Evolutionary conservation across 1,140 invertebrate genomes (phyloP), one percentile per base, ranked within the genome.

Genomic region (Elysia chlorotica): DNA sequence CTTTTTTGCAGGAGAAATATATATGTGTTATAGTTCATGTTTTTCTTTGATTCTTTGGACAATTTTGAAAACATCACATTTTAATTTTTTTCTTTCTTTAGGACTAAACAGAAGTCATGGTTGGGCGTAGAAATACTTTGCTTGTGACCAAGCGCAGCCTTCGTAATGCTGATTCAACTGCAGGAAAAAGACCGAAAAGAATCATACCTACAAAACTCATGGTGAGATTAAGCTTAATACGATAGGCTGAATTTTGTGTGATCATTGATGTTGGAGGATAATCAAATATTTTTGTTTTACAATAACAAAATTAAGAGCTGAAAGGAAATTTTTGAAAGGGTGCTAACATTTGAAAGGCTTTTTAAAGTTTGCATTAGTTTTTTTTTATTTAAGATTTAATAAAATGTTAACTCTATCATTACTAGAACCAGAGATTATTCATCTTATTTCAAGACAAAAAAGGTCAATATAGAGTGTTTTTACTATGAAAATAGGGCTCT

Each of bases 171-270:
- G 67, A 70, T 17, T n/a, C 31, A n/a, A 28, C n/a, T 1, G 21
- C 1, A 25, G 67, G 36, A 6, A 70, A 23, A 59, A 2, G 69
- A 23, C 69, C 69, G 19, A 36, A 65, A 0, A 53, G 69, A 28
- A 33, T 72, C 17, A 65, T 75, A 23, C 54, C 65, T 25, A 61
- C 69, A 0, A 75, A 75, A 62, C 56, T 53, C 17, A 37, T 75
- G 41, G 74, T 75, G 61, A 54, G 62, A n/a, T n/a, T n/a, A n/a
- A n/a, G 6, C 0, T 23, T 21, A 6, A 14, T 17, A 31, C 30
- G 28, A 21, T 41, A 19, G n/a, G 6, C 2, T 0, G 17, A 28
- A 1, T 5, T n/a, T 38, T 31, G n/a, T 41, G 17, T 25, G 6
- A 25, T 10, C 19, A 19, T 2, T 38, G 1, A 14, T n/a, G 31